phyloP scores from a whole-genome alignment of 2,797 vertebrate genomes.

The Anas georgica region DNA sequence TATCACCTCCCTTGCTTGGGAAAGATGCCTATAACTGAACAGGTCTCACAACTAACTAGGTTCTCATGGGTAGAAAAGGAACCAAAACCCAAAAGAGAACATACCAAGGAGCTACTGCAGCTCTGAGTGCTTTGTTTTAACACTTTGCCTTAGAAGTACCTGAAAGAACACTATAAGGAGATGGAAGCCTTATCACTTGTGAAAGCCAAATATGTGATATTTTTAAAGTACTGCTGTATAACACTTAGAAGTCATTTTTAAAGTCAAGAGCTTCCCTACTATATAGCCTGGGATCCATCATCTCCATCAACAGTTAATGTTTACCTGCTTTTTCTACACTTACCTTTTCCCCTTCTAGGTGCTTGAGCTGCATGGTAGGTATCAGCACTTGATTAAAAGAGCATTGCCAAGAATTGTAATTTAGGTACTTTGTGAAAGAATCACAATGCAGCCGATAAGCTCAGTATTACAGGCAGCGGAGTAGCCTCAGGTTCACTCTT shows the following conservation, averaged over 20 bases:
- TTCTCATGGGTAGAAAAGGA: neutral
- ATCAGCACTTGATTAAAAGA: neutral
- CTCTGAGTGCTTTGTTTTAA: neutral
- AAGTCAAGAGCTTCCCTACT: neutral
- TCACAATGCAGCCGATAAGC: neutral
- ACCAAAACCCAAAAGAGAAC: neutral
- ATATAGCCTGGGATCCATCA: neutral
- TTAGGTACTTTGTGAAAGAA: neutral
- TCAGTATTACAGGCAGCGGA: neutral
- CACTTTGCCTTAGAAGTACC: neutral
- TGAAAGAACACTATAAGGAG: neutral
- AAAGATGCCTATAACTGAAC: neutral
- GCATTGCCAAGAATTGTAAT: neutral
- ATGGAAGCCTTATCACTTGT: neutral
- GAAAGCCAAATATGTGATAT: neutral
- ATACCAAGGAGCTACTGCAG: neutral
- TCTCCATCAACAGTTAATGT: neutral
- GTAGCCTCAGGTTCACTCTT: conserved; percentile 23
- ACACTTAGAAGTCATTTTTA: neutral
- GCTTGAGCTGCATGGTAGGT: neutral
- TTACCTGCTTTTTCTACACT: neutral
- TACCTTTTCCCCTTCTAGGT: neutral
- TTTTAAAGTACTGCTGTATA: neutral
- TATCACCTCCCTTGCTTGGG: neutral
- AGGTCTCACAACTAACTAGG: neutral